These are phyloP conservation scores for Anolis apletophallus DNA, from an alignment of 2,797 vertebrate species.

Conservation along the genomic window DNA sequence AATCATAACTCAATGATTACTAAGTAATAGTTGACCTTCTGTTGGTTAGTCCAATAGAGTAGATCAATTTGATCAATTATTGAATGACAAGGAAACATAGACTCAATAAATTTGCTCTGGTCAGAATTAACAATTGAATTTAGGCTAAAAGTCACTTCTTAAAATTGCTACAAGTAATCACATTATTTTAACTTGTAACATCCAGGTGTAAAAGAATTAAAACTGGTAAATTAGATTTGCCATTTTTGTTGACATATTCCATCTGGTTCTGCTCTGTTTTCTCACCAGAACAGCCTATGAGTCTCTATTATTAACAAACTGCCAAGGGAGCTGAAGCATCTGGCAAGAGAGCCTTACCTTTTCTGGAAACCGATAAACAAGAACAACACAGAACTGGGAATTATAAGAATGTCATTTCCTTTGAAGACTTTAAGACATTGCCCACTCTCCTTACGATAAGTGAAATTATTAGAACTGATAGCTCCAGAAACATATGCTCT, in stretches of 20 bases:
- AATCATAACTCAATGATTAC: no score
- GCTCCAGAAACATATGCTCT: conserved; percentile 11
- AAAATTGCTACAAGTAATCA: no score
- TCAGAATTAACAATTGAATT: no score
- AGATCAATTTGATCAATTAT: no score
- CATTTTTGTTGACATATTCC: neutral
- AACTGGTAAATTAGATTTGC: neutral
- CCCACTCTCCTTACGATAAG: neutral
- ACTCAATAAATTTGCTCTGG: no score
- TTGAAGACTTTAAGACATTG: neutral
- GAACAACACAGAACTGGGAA: neutral
- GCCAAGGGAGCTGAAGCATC: neutral
- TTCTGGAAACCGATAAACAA: neutral
- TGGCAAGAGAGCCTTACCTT: neutral
- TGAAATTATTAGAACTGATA: conserved; percentile 23
- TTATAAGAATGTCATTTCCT: neutral
- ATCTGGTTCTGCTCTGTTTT: neutral
- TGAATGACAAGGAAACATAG: no score
- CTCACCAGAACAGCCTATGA: neutral
- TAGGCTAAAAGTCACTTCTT: no score
- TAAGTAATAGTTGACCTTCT: no score
- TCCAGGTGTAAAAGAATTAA: neutral
- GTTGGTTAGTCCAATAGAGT: no score
- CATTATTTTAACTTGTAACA: no score
- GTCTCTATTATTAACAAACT: neutral